Conservation (phyloP, 2,888 invertebrate species). For the Lymantria monacha region DNA sequence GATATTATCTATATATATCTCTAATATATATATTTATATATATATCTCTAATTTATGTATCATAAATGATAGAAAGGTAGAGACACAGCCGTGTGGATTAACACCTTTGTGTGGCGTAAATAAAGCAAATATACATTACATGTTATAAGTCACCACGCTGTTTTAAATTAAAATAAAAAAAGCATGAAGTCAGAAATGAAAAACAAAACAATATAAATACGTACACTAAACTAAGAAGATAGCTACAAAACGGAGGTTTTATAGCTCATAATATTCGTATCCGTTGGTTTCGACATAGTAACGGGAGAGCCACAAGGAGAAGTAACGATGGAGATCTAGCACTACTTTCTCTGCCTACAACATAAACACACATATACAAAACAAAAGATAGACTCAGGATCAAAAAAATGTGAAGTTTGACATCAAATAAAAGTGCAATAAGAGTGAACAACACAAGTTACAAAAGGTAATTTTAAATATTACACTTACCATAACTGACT, state of each 20-base stretch:
- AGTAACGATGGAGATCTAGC: slow-evolving; percentile 89
- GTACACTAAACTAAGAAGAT: slow-evolving; percentile 61
- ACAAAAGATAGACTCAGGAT: slow-evolving; percentile 31
- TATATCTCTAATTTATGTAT: too few species aligned
- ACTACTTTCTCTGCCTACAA: slow-evolving; percentile 89
- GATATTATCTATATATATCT: too few species aligned
- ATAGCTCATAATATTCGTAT: slow-evolving; percentile 54
- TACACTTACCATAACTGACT: slow-evolving; percentile 97
- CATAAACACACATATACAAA: slow-evolving; percentile 55
- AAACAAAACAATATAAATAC: slow-evolving; percentile 48
- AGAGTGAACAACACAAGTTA: neutral
- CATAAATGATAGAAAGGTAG: too few species aligned
- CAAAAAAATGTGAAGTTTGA: slow-evolving; percentile 1
- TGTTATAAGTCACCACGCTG: neutral
- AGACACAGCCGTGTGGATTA: too few species aligned
- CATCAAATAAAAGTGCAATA: slow-evolving; percentile 2
- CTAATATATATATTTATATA: too few species aligned
- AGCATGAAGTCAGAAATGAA: slow-evolving; percentile 4
- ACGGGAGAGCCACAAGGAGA: slow-evolving; percentile 86
- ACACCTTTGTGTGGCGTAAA: too few species aligned
- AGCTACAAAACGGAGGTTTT: slow-evolving; percentile 68
- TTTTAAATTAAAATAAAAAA: neutral
- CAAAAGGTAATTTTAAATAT: neutral
- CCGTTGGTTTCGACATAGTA: slow-evolving; percentile 68
- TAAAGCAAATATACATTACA: neutral